Evolutionary conservation across 2,113 vertebrate genomes (phyloP), one percentile per base, ranked within the genome.

Genomic region (Misgurnus mizolepis): DNA sequence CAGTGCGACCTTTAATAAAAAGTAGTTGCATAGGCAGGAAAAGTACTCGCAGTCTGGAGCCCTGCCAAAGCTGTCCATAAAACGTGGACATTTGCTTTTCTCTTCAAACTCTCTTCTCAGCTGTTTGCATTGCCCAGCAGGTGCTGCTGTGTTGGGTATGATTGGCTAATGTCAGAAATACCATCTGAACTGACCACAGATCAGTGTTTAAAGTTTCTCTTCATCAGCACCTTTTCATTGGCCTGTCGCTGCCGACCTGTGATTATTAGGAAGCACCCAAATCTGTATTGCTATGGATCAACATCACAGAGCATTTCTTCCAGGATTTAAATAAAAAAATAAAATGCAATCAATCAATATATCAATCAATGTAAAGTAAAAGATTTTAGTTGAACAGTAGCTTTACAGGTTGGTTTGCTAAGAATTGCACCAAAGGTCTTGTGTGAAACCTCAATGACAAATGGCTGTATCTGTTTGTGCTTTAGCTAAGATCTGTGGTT

Each of bases 181-280:
- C 2, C 40, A 8, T 39, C 55, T 73, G 53, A 43, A 73, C 53
- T 79, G 78, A 27, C 15, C 50, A 53, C 18, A 65, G 47, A 49
- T 17, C 27, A 34, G 11, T n/a, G 12, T n/a, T 61, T 3, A 66
- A 75, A 65, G 43, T 41, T 10, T 43, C 58, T 73, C 6, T 12
- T 39, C 10, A 43, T 73, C 55, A 75, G 27, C 60, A 49, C 77
- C 43, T 40, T 47, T 69, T 17, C 73, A 58, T n/a, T 45, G 58
- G 40, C 39, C 58, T 68, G 27, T 69, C 64, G 18, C 64, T 45
- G 68, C 53, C 75, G 76, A 55, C n/a, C 58, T 49, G 10, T 70
- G 53, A 77, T 79, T 79, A 55, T 76, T 15, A 82, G 83, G 79
- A 82, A 82, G 71, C 27, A 47, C 27, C 18, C 47, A 83, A 70